Evolutionary conservation across 2,888 invertebrate genomes (phyloP).

Genomic region (Entomobrya proxima): DNA sequence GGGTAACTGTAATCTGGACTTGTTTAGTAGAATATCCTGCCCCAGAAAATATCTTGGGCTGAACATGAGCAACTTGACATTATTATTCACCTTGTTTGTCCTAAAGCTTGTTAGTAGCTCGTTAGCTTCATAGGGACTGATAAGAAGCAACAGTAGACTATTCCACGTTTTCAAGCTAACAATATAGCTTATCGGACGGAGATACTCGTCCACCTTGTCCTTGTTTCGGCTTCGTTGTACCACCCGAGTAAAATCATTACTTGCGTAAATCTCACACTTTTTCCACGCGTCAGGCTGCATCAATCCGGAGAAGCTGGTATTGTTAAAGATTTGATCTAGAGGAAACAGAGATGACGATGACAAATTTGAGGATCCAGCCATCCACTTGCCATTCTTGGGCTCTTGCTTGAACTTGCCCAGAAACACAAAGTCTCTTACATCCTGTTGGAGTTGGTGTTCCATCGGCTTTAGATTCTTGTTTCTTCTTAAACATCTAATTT

Average conservation of each 20-base stretch:
- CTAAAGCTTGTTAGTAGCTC: slow-evolving; percentile 26
- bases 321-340: not conserved
- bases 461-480: not conserved
- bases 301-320: not conserved
- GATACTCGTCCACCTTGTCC: not conserved
- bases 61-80: slow-evolving; percentile 32
- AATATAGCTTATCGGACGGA: not conserved
- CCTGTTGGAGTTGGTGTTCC: not conserved
- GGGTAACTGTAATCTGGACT: slow-evolving; percentile 13
- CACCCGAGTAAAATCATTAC: not conserved
- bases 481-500: not conserved
- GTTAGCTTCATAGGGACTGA: slow-evolving; percentile 49
- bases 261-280: not conserved
- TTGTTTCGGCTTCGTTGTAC: not conserved
- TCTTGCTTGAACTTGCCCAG: not conserved
- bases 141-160: not conserved
- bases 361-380: no score
- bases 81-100: not conserved
- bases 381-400: not conserved
- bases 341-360: not conserved
- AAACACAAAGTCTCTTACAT: not conserved
- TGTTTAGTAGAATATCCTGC: slow-evolving; percentile 41
- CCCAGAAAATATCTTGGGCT: not conserved
- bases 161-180: not conserved
- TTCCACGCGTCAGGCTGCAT: not conserved